A percentile compares a stretch with the other conserved stretches of the same genome.
Evolutionary conservation across 2,888 invertebrate species (phyloP).

Genomic region (Caenorhabditis sp.): DNA sequence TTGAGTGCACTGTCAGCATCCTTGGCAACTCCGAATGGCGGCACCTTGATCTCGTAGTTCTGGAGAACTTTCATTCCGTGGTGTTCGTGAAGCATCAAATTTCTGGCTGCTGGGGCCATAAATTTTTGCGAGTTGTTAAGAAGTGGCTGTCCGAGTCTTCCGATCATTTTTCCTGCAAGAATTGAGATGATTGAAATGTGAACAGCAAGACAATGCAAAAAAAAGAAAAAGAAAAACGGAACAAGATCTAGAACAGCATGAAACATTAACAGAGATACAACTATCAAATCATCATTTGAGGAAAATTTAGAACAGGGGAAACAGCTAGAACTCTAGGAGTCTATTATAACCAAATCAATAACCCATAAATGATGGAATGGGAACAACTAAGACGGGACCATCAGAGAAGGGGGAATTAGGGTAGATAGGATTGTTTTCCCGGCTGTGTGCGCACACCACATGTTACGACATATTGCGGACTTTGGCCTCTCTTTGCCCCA

Average conservation of each 20-base stretch:
- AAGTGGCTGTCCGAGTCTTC: slow-evolving; percentile 72
- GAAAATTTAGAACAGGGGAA: too few relatives aligned
- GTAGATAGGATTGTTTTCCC: neutral
- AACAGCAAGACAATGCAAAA: slow-evolving; percentile 5
- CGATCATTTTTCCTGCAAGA: slow-evolving; percentile 68
- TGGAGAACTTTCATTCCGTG: slow-evolving; percentile 79
- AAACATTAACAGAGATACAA: too few relatives aligned
- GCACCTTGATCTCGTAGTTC: slow-evolving; percentile 76
- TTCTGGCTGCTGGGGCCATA: slow-evolving; percentile 70
- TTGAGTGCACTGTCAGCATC: slow-evolving; percentile 77
- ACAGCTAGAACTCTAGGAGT: too few relatives aligned
- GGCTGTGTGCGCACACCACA: slow-evolving; percentile 25
- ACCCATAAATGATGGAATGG: too few relatives aligned
- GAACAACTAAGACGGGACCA: neutral
- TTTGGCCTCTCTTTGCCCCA: slow-evolving; percentile 4
- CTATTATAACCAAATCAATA: too few relatives aligned
- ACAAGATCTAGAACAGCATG: too few relatives aligned
- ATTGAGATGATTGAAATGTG: neutral
- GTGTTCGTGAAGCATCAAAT: slow-evolving; percentile 82
- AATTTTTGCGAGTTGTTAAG: slow-evolving; percentile 71
- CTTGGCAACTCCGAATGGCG: slow-evolving; percentile 80
- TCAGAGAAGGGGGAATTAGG: neutral
- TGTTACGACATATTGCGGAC: slow-evolving; percentile 50
- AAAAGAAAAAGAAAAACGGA: neutral
- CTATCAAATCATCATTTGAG: too few relatives aligned